Evolutionary conservation across 2,888 invertebrate species (phyloP).

Genomic region (Timema cristinae): DNA sequence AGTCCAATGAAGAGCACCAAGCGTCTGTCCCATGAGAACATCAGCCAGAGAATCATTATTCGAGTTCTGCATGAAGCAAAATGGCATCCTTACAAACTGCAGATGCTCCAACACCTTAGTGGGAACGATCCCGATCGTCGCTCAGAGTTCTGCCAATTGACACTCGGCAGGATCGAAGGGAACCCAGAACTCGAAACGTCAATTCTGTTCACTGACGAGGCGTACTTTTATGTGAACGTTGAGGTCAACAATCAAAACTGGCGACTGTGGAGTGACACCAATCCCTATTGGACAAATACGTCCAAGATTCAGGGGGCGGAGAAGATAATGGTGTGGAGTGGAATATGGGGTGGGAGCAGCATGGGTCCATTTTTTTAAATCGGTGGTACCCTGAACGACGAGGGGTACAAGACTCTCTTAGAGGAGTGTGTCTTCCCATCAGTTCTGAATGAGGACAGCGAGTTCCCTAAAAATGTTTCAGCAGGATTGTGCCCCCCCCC

Average conservation of each 20-base stretch:
- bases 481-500: not conserved
- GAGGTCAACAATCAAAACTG: not conserved
- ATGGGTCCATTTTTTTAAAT: not conserved
- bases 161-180: not conserved
- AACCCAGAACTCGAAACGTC: not conserved
- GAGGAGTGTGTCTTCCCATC: not conserved
- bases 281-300: not conserved
- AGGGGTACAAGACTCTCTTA: not conserved
- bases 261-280: not conserved
- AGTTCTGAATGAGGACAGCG: not conserved
- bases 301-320: not conserved
- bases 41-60: not conserved
- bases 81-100: not conserved
- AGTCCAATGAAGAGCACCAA: too few species aligned
- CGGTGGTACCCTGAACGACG: not conserved
- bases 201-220: not conserved
- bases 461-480: not conserved
- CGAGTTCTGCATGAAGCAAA: not conserved
- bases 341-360: not conserved
- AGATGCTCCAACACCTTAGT: not conserved
- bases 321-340: slow-evolving; percentile 1
- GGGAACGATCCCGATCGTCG: not conserved
- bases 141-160: slow-evolving; percentile 5
- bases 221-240: not conserved
- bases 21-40: not conserved